Base-by-base conservation (phyloP, 2,797 vertebrate genomes). In the Sebastiscus tertius region DNA sequence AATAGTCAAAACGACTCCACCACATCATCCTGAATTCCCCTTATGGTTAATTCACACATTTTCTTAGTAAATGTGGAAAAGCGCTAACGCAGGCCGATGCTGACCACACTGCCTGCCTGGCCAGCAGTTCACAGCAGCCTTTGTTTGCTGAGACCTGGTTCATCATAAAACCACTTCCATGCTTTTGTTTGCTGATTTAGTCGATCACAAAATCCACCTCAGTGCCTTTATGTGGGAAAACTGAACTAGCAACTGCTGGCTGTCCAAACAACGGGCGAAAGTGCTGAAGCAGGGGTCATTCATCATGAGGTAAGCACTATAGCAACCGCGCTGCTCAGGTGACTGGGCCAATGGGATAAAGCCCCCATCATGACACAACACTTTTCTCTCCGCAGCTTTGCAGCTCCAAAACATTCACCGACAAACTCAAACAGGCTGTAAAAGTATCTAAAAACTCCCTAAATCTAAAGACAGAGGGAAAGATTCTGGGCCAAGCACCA, bases 131-230 rank as follows among this genome's bases (percentile, higher is more conserved):
- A 80, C 60, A 27, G 83, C 77, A 61, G 90, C 84, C 88, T 93
- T 93, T 94, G 92, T 94, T 87, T 88, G 81, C 81, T 54, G 85
- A 91, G 85, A 93, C 88, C 91, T 84, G 88, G 79, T 87, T 89
- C 87, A 89, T 93, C 89, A 91, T 84, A 79, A 93, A 94, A 93
- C 93, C 92, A 92, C 90, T 92, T 95, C 87, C 89, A 90, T 81
- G 91, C 89, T 92, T 94, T 94, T 95, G 93, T 94, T 94, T 93
- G 90, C 88, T 91, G 90, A 94, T 94, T 89, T 92, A 91, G 88
- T 80, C 72, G 29, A 92, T 92, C 85, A 88, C 84, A 87, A 92
- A 91, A 92, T 93, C 87, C 92, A 92, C 89, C 81, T 93, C 89
- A 61, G 90, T 81, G 89, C 85, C 87, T 93, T 95, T 93, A 91